Percentiles rank a stretch among this genome's conserved stretches.
Evolutionary conservation across 2,113 vertebrate genomes (phyloP).

Genomic region (Epinephelus moara): DNA sequence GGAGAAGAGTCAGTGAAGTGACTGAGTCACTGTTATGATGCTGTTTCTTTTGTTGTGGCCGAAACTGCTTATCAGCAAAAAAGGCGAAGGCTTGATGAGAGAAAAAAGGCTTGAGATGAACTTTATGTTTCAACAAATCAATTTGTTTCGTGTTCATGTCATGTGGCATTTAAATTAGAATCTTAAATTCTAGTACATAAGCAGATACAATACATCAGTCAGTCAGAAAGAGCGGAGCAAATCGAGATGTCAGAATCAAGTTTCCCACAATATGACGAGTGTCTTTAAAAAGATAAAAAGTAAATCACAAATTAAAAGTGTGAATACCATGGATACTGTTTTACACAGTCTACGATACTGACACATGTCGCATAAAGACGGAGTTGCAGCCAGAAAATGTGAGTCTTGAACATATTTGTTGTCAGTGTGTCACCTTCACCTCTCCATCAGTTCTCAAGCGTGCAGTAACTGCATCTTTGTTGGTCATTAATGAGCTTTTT

Average conservation of each 20-base stretch:
- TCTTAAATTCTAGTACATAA: neutral
- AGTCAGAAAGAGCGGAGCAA: neutral
- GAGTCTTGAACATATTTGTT: too few relatives aligned
- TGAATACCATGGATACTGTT: too few relatives aligned
- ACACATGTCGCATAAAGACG: too few relatives aligned
- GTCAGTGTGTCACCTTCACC: neutral
- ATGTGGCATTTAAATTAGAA: neutral
- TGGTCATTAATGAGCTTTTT: too few relatives aligned
- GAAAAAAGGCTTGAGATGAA: constrained; percentile 13
- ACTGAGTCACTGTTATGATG: constrained; percentile 50
- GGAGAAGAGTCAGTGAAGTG: constrained; percentile 43
- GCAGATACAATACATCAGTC: neutral
- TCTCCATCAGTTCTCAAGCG: neutral
- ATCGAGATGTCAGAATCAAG: neutral
- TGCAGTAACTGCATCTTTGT: neutral
- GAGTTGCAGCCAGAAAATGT: too few relatives aligned
- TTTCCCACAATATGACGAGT: neutral
- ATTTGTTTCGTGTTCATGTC: neutral
- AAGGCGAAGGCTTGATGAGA: neutral
- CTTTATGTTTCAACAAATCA: neutral
- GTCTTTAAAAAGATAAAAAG: neutral
- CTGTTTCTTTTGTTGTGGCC: constrained; percentile 26
- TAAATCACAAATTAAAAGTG: too few relatives aligned
- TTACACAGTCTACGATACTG: too few relatives aligned
- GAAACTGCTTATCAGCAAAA: constrained; percentile 36